Evolutionary conservation across 1,140 invertebrate species (phyloP).

Genomic region (Drosophila cardini): DNA sequence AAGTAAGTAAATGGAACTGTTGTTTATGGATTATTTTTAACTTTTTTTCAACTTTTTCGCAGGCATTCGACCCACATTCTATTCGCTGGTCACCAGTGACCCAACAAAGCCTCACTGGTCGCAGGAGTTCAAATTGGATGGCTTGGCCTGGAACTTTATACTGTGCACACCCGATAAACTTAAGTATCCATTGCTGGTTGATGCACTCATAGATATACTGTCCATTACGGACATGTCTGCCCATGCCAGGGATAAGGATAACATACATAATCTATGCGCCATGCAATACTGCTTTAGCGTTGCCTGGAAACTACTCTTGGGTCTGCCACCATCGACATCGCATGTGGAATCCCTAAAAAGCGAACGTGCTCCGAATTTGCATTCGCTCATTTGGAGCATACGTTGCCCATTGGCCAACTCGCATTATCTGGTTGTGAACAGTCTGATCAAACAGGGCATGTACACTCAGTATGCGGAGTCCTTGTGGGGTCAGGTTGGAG

Average conservation of each 20-base stretch:
- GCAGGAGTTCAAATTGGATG: conserved; percentile 95
- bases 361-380: conserved; percentile 85
- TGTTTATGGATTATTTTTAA: not conserved
- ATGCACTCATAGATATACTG: conserved; percentile 92
- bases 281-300: conserved; percentile 95
- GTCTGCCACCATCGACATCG: conserved; percentile 94
- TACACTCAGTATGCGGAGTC: conserved; percentile 83
- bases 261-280: conserved; percentile 90
- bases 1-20: conserved; percentile 41
- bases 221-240: conserved; percentile 89
- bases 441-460: conserved; percentile 84
- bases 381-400: conserved; percentile 86
- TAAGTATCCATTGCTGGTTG: conserved; percentile 94
- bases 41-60: not conserved
- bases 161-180: conserved; percentile 95
- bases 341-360: conserved; percentile 92
- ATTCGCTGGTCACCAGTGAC: conserved; percentile 73
- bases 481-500: conserved; percentile 75
- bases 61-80: conserved; percentile 83
- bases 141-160: conserved; percentile 96
- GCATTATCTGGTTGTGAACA: conserved; percentile 81
- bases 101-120: conserved; percentile 74
- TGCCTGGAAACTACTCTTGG: conserved; percentile 88
- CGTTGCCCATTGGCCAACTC: conserved; percentile 69
- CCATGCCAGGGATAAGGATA: conserved; percentile 86